Percentiles rank a stretch among this genome's conserved stretches.
These are phyloP conservation scores for Melopsittacus undulatus DNA, from an alignment of 2,797 vertebrate genomes.

Conservation along the genomic window DNA sequence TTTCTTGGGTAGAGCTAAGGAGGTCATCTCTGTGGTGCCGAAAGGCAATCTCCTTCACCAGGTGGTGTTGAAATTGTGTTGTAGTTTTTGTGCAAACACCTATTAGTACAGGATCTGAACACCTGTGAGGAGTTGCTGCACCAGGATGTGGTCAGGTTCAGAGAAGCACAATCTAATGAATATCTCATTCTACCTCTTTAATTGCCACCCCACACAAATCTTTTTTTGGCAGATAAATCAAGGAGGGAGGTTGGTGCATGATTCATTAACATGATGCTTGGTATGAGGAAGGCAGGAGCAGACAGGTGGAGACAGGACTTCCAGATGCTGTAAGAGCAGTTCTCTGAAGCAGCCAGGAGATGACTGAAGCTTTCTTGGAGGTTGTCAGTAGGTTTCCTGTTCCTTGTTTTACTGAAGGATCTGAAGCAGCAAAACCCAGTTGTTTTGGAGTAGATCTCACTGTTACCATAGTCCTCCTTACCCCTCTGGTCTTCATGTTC, in stretches of 20 bases:
- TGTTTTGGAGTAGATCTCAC: neutral
- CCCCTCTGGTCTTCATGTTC: neutral
- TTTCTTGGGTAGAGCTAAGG: neutral
- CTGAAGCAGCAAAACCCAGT: neutral
- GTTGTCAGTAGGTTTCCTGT: neutral
- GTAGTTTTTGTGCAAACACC: neutral
- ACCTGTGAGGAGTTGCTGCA: neutral
- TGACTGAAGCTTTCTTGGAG: neutral
- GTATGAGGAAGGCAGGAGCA: neutral
- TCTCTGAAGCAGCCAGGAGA: neutral
- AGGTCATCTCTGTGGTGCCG: neutral
- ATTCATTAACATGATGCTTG: neutral
- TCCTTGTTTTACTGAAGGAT: neutral
- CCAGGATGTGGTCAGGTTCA: conserved; percentile 10
- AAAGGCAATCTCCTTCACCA: neutral
- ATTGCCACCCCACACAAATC: neutral
- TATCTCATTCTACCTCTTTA: neutral
- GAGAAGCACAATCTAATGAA: neutral
- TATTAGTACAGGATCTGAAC: neutral
- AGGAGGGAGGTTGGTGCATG: neutral
- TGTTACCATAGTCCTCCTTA: neutral
- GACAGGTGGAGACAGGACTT: conserved; percentile 22
- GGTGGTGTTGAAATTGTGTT: neutral
- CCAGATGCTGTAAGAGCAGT: neutral
- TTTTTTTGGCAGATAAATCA: neutral